Conservation (phyloP, 2,797 vertebrate genomes). For the Microctenopoma lineatum region DNA sequence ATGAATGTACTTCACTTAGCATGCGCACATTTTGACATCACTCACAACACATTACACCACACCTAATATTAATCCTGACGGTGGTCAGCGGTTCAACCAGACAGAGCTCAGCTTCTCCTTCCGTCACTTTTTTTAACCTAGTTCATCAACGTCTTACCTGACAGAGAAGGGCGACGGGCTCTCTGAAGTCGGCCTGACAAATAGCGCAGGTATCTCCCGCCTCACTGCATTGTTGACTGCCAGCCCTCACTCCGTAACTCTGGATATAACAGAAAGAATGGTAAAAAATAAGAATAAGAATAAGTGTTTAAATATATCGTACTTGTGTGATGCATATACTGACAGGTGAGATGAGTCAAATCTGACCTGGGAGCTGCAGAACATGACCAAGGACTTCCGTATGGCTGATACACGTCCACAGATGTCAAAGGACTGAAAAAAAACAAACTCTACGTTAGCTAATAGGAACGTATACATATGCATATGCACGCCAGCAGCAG, state of each 20-base stretch:
- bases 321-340: background rate
- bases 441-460: no score
- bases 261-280: constrained; percentile 57
- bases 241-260: constrained; percentile 93
- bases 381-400: constrained; percentile 89
- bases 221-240: constrained; percentile 95
- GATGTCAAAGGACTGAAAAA: constrained; percentile 94
- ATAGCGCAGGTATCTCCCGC: constrained; percentile 95
- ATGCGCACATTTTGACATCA: background rate
- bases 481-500: no score
- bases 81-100: background rate
- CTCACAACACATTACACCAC: background rate
- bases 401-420: constrained; percentile 92
- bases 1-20: background rate
- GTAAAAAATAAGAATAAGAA: no score
- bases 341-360: background rate
- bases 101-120: background rate
- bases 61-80: background rate
- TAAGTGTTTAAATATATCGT: background rate
- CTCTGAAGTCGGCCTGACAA: constrained; percentile 95
- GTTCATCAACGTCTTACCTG: constrained; percentile 83
- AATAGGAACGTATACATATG: no score
- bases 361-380: constrained; percentile 96
- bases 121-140: background rate
- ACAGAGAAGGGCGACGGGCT: constrained; percentile 93